Conservation (phyloP, 2,797 vertebrate genomes). For the Poliocrania exsul region DNA sequence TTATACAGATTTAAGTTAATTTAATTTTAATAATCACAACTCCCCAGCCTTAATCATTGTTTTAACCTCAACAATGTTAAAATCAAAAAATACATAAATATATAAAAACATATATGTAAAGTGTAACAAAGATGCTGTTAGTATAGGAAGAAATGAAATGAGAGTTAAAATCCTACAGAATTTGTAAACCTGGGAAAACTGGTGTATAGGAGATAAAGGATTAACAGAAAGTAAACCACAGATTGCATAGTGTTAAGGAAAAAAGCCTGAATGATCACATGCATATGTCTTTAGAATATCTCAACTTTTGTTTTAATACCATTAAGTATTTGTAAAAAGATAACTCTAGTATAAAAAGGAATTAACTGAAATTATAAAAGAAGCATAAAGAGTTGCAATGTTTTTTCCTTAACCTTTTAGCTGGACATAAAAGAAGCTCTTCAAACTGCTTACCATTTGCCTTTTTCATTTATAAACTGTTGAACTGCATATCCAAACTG, state of each 20-base stretch:
- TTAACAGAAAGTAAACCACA: not conserved
- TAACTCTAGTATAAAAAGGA: not conserved
- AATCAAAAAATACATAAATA: not conserved
- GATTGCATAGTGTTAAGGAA: not conserved
- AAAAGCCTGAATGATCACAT: not conserved
- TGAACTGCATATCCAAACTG: conserved; percentile 91
- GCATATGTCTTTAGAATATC: not conserved
- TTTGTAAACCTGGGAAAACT: not conserved
- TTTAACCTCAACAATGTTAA: not conserved
- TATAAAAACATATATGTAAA: not conserved
- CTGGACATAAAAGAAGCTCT: not conserved
- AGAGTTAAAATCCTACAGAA: not conserved
- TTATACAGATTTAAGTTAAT: not conserved
- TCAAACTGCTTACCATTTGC: conserved; percentile 85
- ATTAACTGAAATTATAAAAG: not conserved
- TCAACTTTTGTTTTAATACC: not conserved
- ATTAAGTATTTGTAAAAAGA: not conserved
- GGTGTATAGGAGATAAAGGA: not conserved
- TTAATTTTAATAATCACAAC: not conserved
- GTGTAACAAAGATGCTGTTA: not conserved
- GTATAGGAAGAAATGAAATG: not conserved
- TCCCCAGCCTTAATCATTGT: not conserved
- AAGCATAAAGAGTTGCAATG: not conserved
- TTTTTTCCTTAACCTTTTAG: not conserved
- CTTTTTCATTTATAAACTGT: conserved; percentile 83